Evolutionary conservation across 2,888 invertebrate genomes (phyloP), one percentile per base, ranked within the genome.

Genomic region (Antheraea assamensis): DNA sequence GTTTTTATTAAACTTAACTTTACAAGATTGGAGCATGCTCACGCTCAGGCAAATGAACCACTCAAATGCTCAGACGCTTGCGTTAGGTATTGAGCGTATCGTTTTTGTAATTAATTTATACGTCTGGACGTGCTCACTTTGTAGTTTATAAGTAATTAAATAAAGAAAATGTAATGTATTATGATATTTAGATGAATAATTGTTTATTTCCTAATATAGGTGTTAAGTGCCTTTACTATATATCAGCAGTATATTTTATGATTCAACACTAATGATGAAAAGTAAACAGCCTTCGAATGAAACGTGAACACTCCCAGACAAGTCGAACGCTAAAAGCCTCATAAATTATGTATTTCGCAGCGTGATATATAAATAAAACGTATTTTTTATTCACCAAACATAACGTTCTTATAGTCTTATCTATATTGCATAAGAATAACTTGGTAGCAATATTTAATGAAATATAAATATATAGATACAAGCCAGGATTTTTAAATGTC

Each of bases 241-340:
- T 52, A 52, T 52, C 4, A 52, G 52, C 52, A 5, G 61, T 27
- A 61, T n/a, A n/a, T 58, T 24, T 24, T 24, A 30, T 64, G 27
- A 27, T 64, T 64, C 61, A 64, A 30, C 61, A 17, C 2, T 30
- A 30, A 17, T 64, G 30, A 30, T 17, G 30, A 64, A 64, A 64
- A 27, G 61, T 30, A 64, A 64, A 64, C 17, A 64, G 30, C 61
- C 61, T 64, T 64, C 61, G 17, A 64, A 64, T 64, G 17, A 58
- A 24, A 58, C 58, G 8, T 24, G 24, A 17, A 64, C 61, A 64
- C 61, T 27, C 61, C 61, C 61, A 64, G 27, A 64, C 13, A 27
- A 30, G 61, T 64, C 61, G 17, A 30, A 30, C 30, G 30, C 61
- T 64, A 64, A 64, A 13, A 27, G 30, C 30, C 30, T 64, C 30